Conservation (phyloP, 2,888 invertebrate genomes). For the Silvanus unidentatus region DNA sequence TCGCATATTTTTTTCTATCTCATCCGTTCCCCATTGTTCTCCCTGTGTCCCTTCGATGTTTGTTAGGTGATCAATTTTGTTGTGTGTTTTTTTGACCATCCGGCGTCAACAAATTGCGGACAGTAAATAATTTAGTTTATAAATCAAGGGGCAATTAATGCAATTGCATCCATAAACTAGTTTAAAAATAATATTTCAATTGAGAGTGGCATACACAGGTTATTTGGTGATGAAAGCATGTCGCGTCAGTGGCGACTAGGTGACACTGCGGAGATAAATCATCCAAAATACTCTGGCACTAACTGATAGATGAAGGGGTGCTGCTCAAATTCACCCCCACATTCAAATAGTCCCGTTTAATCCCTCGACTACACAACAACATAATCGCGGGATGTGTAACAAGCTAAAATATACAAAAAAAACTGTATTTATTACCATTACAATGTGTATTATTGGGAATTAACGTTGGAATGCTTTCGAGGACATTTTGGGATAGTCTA, state of each 20-base stretch:
- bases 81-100: too few relatives aligned
- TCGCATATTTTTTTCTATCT: constrained; percentile 29
- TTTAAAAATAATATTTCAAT: constrained; percentile 33
- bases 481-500: too few relatives aligned
- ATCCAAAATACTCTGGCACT: constrained; percentile 32
- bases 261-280: constrained; percentile 39
- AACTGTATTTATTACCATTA: too few relatives aligned
- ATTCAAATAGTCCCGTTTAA: constrained; percentile 2
- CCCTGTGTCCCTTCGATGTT: constrained; percentile 15
- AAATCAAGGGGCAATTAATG: constrained; percentile 24
- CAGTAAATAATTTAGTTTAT: constrained; percentile 30
- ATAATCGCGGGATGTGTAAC: too few relatives aligned
- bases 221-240: constrained; percentile 41
- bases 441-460: too few relatives aligned
- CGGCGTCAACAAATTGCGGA: too few relatives aligned
- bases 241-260: constrained; percentile 35
- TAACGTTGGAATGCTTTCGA: too few relatives aligned
- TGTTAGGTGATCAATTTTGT: too few relatives aligned
- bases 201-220: constrained; percentile 38
- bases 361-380: too few relatives aligned
- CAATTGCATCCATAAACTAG: constrained; percentile 20
- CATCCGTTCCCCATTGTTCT: constrained; percentile 1
- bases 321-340: constrained; percentile 13
- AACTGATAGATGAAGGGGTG: constrained; percentile 35
- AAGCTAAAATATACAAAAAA: too few relatives aligned